Conservation (phyloP, 2,888 invertebrate species). For the Sipha maydis region DNA sequence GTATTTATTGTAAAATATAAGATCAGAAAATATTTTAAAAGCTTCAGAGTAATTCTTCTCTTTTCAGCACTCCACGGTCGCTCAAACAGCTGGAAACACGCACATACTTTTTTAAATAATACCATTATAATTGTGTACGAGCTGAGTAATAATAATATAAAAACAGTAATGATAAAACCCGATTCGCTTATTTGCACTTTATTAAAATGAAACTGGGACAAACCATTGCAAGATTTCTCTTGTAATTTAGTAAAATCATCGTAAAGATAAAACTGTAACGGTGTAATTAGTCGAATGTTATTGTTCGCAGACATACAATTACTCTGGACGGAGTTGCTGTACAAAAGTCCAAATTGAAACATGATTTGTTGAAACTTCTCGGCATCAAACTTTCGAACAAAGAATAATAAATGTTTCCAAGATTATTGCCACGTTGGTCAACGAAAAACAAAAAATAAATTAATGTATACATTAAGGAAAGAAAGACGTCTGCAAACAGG, state of each 20-base stretch:
- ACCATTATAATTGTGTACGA: not conserved
- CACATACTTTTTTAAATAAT: not conserved
- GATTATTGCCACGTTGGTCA: not conserved
- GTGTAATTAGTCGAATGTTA: not conserved
- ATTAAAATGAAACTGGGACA: constrained; percentile 20
- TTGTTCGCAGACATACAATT: not conserved
- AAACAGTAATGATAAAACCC: not conserved
- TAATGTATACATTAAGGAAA: not conserved
- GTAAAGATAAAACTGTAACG: not conserved
- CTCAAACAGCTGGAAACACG: not conserved
- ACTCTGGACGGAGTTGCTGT: not conserved
- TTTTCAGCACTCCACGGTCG: no score
- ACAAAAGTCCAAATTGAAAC: not conserved
- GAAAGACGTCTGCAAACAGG: not conserved
- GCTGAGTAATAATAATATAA: not conserved
- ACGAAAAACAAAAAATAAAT: not conserved
- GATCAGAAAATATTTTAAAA: no score
- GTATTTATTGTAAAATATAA: no score
- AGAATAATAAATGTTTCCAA: not conserved
- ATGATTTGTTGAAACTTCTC: not conserved
- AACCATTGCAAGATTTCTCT: constrained; percentile 38
- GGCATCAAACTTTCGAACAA: not conserved
- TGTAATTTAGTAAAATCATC: constrained; percentile 3
- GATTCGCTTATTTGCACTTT: constrained; percentile 22
- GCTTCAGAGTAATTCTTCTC: no score